Evolutionary conservation across 2,113 vertebrate genomes (phyloP).

Genomic region (Sander lucioperca): DNA sequence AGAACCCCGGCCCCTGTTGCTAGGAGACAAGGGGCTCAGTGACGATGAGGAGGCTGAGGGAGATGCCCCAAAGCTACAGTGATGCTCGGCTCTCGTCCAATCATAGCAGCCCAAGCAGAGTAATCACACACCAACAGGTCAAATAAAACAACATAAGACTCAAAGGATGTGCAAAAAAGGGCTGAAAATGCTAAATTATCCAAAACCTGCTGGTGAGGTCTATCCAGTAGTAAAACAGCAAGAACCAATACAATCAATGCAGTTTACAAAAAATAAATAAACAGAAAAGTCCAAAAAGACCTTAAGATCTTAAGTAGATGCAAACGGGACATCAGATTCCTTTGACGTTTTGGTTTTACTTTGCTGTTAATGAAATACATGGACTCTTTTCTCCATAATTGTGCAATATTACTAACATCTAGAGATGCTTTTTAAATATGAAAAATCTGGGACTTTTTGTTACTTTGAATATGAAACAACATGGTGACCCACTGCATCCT

Average conservation of each 20-base stretch:
- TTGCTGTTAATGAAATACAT: too few relatives aligned
- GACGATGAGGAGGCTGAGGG: constrained; percentile 57
- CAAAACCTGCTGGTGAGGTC: not conserved
- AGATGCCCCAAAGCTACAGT: constrained; percentile 55
- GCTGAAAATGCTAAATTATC: not conserved
- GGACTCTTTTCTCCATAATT: too few relatives aligned
- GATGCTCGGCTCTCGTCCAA: constrained; percentile 66
- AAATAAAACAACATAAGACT: not conserved
- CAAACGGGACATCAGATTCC: not conserved
- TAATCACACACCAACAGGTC: constrained; percentile 30
- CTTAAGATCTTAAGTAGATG: not conserved
- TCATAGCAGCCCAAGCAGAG: constrained; percentile 33
- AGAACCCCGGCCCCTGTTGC: constrained; percentile 77
- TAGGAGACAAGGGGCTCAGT: constrained; percentile 76
- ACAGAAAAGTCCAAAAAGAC: not conserved
- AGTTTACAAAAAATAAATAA: not conserved
- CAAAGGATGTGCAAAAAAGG: not conserved
- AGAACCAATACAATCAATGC: not conserved
- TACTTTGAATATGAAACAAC: too few relatives aligned
- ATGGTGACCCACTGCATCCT: too few relatives aligned
- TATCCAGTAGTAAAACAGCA: accelerated
- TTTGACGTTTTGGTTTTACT: not conserved
- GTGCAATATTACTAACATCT: too few relatives aligned
- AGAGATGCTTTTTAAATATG: too few relatives aligned
- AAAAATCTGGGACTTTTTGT: too few relatives aligned